Evolutionary conservation across 2,113 vertebrate species (phyloP).

Genomic region (Prionailurus bengalensis): DNA sequence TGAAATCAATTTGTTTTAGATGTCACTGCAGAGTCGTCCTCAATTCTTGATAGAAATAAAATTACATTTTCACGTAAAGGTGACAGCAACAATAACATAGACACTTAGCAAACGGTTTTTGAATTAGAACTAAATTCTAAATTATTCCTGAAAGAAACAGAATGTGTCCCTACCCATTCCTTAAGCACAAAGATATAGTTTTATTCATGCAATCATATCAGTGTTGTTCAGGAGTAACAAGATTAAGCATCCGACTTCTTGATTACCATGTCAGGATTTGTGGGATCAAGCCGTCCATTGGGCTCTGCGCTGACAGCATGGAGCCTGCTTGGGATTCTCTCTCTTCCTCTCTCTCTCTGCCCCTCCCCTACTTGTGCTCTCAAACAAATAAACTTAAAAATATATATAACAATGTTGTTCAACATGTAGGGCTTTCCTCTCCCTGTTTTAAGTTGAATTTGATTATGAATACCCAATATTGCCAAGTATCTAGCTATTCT

Average conservation of each 20-base stretch:
- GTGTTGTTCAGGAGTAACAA: background rate
- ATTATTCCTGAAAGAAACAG: background rate
- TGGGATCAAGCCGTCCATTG: too few relatives aligned
- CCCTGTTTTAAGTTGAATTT: background rate
- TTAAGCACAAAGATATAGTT: background rate
- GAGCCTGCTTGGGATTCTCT: too few relatives aligned
- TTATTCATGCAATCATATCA: background rate
- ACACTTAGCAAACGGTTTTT: background rate
- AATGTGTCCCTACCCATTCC: background rate
- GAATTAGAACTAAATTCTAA: background rate
- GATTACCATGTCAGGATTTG: too few relatives aligned
- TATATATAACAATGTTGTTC: background rate
- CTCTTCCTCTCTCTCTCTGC: too few relatives aligned
- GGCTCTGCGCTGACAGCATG: too few relatives aligned
- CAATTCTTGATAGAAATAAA: background rate
- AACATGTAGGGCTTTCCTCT: background rate
- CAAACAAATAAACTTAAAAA: too few relatives aligned
- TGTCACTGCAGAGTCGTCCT: background rate
- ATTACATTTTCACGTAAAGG: constrained; percentile 28
- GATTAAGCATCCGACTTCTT: too few relatives aligned
- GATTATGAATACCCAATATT: background rate
- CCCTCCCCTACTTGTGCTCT: too few relatives aligned
- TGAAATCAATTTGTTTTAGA: background rate
- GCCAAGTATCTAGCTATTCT: background rate
- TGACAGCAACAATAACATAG: background rate